Conservation (phyloP, 2,797 vertebrate species). For the Lithobates sylvaticus region DNA sequence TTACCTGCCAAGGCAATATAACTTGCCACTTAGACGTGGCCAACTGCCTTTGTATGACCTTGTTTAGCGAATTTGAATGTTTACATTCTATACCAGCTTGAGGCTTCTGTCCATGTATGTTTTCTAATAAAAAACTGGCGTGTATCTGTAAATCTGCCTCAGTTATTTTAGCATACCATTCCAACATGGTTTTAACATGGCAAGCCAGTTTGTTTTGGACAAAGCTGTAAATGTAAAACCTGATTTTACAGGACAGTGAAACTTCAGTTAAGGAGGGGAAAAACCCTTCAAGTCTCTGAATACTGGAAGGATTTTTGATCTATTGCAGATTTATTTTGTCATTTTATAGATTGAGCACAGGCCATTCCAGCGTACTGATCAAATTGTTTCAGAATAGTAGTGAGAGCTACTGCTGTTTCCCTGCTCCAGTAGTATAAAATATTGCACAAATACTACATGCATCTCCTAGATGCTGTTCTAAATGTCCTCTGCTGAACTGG, state of each 20-base stretch:
- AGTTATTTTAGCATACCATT: slow-evolving; percentile 18
- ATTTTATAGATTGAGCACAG: too few relatives aligned
- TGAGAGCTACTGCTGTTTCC: too few relatives aligned
- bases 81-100: slow-evolving; percentile 1
- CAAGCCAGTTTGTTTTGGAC: neutral
- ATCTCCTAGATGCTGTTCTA: too few relatives aligned
- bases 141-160: slow-evolving; percentile 54
- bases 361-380: too few relatives aligned
- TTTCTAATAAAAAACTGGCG: slow-evolving; percentile 51
- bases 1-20: neutral
- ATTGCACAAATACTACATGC: too few relatives aligned
- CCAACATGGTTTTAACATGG: neutral
- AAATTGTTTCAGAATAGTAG: too few relatives aligned
- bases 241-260: neutral
- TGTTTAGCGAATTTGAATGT: slow-evolving; percentile 11
- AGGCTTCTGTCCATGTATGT: slow-evolving; percentile 3
- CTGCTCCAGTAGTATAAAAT: too few relatives aligned
- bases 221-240: neutral
- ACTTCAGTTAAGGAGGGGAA: too few relatives aligned
- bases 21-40: neutral
- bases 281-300: too few relatives aligned
- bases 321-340: too few relatives aligned
- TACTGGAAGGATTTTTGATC: too few relatives aligned
- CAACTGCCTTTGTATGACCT: slow-evolving; percentile 7
- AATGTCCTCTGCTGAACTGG: too few relatives aligned